Evolutionary conservation across 2,797 vertebrate genomes (phyloP).

Genomic region (Gymnocypris eckloni): DNA sequence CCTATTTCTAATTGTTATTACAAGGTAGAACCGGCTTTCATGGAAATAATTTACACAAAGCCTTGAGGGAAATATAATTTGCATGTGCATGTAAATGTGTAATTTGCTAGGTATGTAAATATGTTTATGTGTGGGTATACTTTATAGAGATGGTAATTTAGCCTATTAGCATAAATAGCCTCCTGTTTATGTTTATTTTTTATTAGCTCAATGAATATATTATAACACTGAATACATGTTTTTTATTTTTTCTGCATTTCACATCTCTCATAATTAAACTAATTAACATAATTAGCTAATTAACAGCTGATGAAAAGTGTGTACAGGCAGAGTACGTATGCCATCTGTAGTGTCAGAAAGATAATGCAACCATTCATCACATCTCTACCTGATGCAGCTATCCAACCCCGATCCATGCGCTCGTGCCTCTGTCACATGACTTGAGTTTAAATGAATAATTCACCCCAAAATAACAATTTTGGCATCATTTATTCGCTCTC

Average conservation of each 20-base stretch:
- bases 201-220: conserved; percentile 18
- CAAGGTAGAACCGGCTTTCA: not conserved
- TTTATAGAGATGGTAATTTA: conserved; percentile 22
- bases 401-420: not conserved
- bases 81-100: not conserved
- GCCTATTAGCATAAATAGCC: conserved; percentile 36
- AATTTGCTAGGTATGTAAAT: not conserved
- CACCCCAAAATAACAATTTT: too few species aligned
- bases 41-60: not conserved
- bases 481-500: too few species aligned
- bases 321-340: not conserved
- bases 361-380: conserved; percentile 24
- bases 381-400: not conserved
- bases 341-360: conserved; percentile 35
- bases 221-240: conserved; percentile 13
- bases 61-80: conserved; percentile 27
- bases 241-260: conserved; percentile 1
- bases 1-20: not conserved
- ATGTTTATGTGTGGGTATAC: conserved; percentile 27
- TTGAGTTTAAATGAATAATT: not conserved
- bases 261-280: conserved; percentile 9
- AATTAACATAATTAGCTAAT: not conserved
- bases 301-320: conserved; percentile 17
- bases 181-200: conserved; percentile 30
- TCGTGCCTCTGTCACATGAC: not conserved